Evolutionary conservation across 2,113 vertebrate species (phyloP).

Genomic region (Sardina pilchardus): DNA sequence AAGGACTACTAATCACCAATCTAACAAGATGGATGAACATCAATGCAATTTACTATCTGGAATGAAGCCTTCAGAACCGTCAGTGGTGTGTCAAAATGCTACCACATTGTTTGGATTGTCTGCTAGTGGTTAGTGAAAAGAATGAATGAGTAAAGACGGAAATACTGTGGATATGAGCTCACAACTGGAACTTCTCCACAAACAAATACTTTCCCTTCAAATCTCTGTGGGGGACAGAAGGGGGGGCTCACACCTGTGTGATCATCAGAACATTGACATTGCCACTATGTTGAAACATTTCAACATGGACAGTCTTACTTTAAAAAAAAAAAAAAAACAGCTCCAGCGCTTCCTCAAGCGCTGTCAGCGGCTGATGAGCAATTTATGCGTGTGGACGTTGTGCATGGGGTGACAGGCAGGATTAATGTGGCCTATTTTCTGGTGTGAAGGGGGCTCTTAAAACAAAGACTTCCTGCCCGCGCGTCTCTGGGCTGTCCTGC

Average conservation of each 20-base stretch:
- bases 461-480: slow-evolving; percentile 49
- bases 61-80: background rate
- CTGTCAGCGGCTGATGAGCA: slow-evolving; percentile 30
- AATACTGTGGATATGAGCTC: slow-evolving; percentile 26
- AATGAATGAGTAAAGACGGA: background rate
- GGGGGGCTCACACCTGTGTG: slow-evolving; percentile 26
- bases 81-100: background rate
- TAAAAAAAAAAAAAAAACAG: background rate
- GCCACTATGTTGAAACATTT: background rate
- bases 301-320: background rate
- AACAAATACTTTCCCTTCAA: slow-evolving; percentile 17
- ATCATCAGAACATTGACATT: background rate
- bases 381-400: slow-evolving; percentile 31
- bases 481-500: slow-evolving; percentile 19
- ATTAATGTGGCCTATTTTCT: slow-evolving; percentile 47
- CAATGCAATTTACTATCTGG: background rate
- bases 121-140: background rate
- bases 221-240: background rate
- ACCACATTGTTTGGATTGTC: background rate
- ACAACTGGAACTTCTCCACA: slow-evolving; percentile 36
- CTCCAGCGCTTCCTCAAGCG: slow-evolving; percentile 1
- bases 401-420: slow-evolving; percentile 30
- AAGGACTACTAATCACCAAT: background rate
- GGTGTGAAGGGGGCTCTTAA: slow-evolving; percentile 34
- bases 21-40: background rate